A percentile compares a stretch with the other conserved stretches of the same genome.
phyloP scores from a whole-genome alignment of 1,140 invertebrate species.

The Cherax quadricarinatus region DNA sequence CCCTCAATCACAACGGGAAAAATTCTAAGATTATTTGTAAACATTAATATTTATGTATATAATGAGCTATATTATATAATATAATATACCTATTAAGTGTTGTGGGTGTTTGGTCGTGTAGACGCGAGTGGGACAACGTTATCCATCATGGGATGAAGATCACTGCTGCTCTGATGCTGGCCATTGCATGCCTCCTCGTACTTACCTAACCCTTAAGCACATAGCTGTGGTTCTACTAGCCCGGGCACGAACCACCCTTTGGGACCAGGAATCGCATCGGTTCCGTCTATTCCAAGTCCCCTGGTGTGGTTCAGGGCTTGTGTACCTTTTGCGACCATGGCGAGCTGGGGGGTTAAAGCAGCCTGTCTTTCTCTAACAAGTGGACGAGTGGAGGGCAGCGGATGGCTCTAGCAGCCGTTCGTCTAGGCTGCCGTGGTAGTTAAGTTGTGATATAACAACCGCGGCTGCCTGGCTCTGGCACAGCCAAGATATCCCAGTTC shows the following conservation, averaged over 20 bases:
- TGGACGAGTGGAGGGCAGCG: background rate
- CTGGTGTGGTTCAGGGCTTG: conserved; percentile 52
- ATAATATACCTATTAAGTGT: conserved; percentile 64
- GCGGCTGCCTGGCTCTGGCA: conserved; percentile 10
- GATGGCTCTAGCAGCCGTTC: background rate
- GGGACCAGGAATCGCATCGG: conserved; percentile 66
- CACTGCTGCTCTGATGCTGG: conserved; percentile 53
- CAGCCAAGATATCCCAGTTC: conserved; percentile 17
- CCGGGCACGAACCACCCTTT: conserved; percentile 57
- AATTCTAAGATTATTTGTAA: conserved; percentile 68
- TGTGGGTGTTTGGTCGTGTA: conserved; percentile 38
- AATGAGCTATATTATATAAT: conserved; percentile 67
- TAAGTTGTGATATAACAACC: conserved; percentile 25
- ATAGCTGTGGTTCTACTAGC: conserved; percentile 54
- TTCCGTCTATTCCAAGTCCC: conserved; percentile 64
- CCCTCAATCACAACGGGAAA: conserved; percentile 42
- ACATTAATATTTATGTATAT: conserved; percentile 71
- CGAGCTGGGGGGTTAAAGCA: conserved; percentile 35
- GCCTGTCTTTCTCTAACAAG: conserved; percentile 6
- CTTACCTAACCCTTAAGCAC: conserved; percentile 47
- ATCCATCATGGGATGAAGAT: conserved; percentile 29
- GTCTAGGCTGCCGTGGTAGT: conserved; percentile 6
- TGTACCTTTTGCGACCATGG: conserved; percentile 42
- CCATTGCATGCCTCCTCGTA: conserved; percentile 36
- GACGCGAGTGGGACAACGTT: conserved; percentile 3